Percentiles rank a stretch among this genome's conserved stretches.
Evolutionary conservation across 1,140 invertebrate species (phyloP).

Genomic region (Pseudomyrmex pallidus): DNA sequence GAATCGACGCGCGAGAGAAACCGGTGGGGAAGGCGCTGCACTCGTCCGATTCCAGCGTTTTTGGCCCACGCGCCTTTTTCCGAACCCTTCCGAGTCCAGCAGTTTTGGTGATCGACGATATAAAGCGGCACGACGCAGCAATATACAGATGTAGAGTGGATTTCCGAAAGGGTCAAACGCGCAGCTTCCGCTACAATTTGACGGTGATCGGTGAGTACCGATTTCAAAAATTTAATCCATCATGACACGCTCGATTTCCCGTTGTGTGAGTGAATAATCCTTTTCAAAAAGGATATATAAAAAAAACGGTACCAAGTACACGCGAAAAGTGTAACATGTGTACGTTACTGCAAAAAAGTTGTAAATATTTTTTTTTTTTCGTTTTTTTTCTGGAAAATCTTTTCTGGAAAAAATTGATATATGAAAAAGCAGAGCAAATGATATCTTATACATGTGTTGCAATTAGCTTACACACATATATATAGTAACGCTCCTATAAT

Average conservation of each 20-base stretch:
- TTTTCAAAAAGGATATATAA: too few species aligned
- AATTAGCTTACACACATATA: too few species aligned
- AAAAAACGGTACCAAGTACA: too few species aligned
- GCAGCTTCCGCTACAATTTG: conserved; percentile 94
- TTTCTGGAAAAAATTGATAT: background rate
- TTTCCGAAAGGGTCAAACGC: conserved; percentile 94
- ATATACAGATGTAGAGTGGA: conserved; percentile 95
- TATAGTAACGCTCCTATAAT: background rate
- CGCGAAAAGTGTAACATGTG: too few species aligned
- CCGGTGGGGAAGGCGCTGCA: conserved; percentile 89
- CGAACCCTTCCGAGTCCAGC: conserved; percentile 89
- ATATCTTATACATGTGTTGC: too few species aligned
- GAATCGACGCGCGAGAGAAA: conserved; percentile 92
- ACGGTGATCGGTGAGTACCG: conserved; percentile 93
- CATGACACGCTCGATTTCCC: background rate
- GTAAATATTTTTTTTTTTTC: background rate
- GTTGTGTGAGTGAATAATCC: background rate
- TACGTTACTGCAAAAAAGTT: too few species aligned
- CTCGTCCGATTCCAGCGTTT: conserved; percentile 91
- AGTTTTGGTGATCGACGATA: conserved; percentile 90
- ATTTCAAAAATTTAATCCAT: background rate
- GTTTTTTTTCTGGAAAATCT: background rate
- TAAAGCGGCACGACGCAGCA: conserved; percentile 93
- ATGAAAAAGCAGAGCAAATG: too few species aligned
- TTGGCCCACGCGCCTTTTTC: conserved; percentile 92